phyloP scores from a whole-genome alignment of 2,113 vertebrate species.

The Dipodomys stephensi region DNA sequence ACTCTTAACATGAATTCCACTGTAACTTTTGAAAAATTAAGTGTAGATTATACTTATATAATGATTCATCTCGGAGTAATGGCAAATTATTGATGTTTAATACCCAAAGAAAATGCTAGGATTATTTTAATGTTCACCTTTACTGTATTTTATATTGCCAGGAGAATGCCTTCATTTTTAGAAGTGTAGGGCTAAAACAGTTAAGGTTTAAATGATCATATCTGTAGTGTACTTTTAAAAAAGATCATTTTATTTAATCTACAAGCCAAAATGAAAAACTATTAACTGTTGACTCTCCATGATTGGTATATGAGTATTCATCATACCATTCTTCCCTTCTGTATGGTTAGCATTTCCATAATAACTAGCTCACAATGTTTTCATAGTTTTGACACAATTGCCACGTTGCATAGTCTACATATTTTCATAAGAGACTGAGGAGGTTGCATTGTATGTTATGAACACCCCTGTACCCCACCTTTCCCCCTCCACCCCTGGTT shows the following conservation, averaged over 20 bases:
- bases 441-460: not conserved
- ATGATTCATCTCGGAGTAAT: not conserved
- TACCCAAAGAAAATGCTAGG: not conserved
- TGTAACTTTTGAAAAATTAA: constrained; percentile 12
- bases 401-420: not conserved
- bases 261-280: not conserved
- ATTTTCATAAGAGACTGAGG: not conserved
- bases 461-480: not conserved
- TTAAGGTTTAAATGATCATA: not conserved
- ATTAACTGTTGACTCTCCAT: not conserved
- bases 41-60: not conserved
- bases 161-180: not conserved
- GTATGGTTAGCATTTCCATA: not conserved
- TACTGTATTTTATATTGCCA: constrained; percentile 17
- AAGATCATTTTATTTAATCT: not conserved
- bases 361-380: not conserved
- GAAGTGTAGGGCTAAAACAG: not conserved
- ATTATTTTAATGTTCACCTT: not conserved
- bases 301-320: not conserved
- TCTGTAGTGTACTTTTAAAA: not conserved
- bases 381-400: constrained; percentile 7
- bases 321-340: not conserved
- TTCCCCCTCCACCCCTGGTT: not conserved
- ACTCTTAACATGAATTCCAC: constrained; percentile 30
- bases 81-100: constrained; percentile 2